phyloP scores from a whole-genome alignment of 2,888 invertebrate genomes.

The Meloe dianella region DNA sequence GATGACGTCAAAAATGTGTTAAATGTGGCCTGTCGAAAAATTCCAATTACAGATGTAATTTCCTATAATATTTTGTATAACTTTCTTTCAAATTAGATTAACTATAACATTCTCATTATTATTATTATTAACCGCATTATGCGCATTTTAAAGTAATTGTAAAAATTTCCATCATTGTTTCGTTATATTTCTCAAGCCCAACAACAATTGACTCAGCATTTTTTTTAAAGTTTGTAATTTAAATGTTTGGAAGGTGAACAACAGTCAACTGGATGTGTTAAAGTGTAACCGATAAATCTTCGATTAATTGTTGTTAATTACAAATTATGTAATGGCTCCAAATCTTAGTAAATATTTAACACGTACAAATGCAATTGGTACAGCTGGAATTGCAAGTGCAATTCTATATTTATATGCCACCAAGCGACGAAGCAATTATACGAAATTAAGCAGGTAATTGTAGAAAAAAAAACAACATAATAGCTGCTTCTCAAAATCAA shows the following conservation, averaged over 20 bases:
- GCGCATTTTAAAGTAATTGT: background rate
- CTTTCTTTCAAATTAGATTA: background rate
- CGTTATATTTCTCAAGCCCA: background rate
- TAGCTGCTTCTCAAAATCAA: no score
- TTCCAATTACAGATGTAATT: background rate
- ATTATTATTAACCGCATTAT: background rate
- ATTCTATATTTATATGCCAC: conserved; percentile 64
- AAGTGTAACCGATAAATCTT: no score
- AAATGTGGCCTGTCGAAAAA: background rate
- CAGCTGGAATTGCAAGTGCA: conserved; percentile 69
- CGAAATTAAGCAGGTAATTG: conserved; percentile 48
- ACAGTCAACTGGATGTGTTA: background rate
- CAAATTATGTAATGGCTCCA: conserved; percentile 69
- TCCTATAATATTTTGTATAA: background rate
- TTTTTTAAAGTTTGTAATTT: background rate
- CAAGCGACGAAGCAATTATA: conserved; percentile 62
- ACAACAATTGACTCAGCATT: background rate
- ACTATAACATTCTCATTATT: background rate
- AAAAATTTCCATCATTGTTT: background rate
- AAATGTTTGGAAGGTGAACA: background rate
- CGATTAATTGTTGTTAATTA: background rate
- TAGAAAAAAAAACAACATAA: no score
- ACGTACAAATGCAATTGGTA: conserved; percentile 69
- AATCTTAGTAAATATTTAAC: conserved; percentile 77
- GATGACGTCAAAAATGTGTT: background rate